These are phyloP conservation scores for Drosophila robusta DNA, from an alignment of 2,888 invertebrate species.

Conservation along the genomic window DNA sequence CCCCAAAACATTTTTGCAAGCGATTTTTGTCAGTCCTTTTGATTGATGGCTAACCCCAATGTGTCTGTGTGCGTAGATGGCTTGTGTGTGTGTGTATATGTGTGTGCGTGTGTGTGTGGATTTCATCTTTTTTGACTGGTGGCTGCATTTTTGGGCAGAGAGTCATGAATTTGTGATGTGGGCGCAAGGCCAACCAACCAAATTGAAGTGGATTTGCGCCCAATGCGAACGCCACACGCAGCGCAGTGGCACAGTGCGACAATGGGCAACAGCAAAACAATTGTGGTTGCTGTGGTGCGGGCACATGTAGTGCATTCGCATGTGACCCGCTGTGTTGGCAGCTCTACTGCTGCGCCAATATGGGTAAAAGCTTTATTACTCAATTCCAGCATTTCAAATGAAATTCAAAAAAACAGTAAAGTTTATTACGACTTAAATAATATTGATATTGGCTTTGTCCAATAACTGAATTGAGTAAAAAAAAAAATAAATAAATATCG, in stretches of 20 bases:
- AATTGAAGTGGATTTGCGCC: slow-evolving; percentile 70
- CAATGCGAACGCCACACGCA: slow-evolving; percentile 13
- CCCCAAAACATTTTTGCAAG: slow-evolving; percentile 28
- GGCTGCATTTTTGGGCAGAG: slow-evolving; percentile 62
- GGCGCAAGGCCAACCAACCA: slow-evolving; percentile 53
- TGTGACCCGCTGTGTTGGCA: not conserved
- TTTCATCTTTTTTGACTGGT: slow-evolving; percentile 6
- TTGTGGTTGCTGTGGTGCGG: slow-evolving; percentile 20
- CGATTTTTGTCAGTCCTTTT: slow-evolving; percentile 47
- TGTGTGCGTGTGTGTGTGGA: slow-evolving; percentile 1
- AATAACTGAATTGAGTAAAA: no score
- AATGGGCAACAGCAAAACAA: slow-evolving; percentile 21
- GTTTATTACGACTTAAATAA: no score
- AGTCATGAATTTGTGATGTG: slow-evolving; percentile 73
- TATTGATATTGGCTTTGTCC: no score
- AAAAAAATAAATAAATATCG: not conserved
- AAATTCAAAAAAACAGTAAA: no score
- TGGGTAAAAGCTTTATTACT: slow-evolving; percentile 8
- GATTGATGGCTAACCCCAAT: slow-evolving; percentile 67
- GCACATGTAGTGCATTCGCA: slow-evolving; percentile 18
- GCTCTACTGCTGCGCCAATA: slow-evolving; percentile 1
- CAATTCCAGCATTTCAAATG: not conserved
- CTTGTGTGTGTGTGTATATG: slow-evolving; percentile 10
- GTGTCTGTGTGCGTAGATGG: not conserved
- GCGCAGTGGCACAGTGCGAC: slow-evolving; percentile 7